These are phyloP conservation scores for Tylochromis polylepis DNA, from an alignment of 2,113 vertebrate species.

Conservation along the genomic window DNA sequence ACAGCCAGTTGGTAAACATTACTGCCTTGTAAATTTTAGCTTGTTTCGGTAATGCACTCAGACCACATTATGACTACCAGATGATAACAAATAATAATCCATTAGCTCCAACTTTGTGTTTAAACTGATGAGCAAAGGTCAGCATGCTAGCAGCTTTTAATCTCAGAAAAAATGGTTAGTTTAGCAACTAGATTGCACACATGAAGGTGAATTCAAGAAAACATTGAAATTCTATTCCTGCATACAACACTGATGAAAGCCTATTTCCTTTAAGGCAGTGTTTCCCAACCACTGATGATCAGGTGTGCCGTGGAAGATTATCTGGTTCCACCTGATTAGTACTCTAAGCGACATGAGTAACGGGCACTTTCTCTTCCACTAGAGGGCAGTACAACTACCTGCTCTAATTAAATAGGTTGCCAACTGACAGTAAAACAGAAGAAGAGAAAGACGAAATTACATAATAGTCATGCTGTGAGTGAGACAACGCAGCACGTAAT, in stretches of 20 bases:
- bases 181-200: not conserved
- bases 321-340: too few species aligned
- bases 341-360: too few species aligned
- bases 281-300: too few species aligned
- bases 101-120: not conserved
- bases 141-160: not conserved
- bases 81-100: not conserved
- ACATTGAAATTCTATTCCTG: not conserved
- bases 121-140: not conserved
- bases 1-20: not conserved
- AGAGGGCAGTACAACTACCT: too few species aligned
- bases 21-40: not conserved
- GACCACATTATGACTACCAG: not conserved
- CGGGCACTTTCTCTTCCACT: too few species aligned
- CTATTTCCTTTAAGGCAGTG: too few species aligned
- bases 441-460: too few species aligned
- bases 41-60: not conserved
- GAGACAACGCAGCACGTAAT: too few species aligned
- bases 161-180: fast-evolving
- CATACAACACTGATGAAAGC: not conserved
- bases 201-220: not conserved
- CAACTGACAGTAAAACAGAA: too few species aligned
- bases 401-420: too few species aligned
- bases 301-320: too few species aligned
- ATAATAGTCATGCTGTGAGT: too few species aligned